phyloP scores from a whole-genome alignment of 2,113 vertebrate genomes.

The Indicator maculatus region DNA sequence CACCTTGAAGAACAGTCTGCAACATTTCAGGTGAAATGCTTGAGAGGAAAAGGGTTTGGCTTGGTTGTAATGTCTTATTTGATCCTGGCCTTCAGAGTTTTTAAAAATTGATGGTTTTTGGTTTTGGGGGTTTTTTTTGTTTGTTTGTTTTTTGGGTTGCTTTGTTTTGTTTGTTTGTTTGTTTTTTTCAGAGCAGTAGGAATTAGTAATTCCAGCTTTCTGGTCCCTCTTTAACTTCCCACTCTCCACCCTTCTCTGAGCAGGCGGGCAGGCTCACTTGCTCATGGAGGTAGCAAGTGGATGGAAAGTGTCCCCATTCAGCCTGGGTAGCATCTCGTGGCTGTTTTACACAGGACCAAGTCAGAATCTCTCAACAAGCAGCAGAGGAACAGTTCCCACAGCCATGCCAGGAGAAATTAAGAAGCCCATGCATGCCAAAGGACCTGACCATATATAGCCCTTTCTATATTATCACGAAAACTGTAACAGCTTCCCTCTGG shows the following conservation, averaged over 20 bases:
- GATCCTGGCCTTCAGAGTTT: neutral
- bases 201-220: neutral
- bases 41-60: neutral
- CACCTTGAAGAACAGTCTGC: neutral
- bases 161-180: too few species aligned
- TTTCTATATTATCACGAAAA: neutral
- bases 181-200: neutral
- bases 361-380: neutral
- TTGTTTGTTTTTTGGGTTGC: too few species aligned
- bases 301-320: neutral
- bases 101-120: neutral
- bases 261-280: neutral
- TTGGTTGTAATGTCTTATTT: neutral
- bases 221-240: neutral
- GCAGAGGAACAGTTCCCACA: neutral
- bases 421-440: neutral
- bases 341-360: neutral
- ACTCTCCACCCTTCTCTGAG: neutral
- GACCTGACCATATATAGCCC: neutral
- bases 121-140: too few species aligned
- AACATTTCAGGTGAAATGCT: neutral
- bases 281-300: neutral
- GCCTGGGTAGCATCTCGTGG: neutral
- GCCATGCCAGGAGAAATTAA: neutral
- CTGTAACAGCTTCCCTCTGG: neutral